Percentiles rank a stretch among this genome's conserved stretches.
These are phyloP conservation scores for Protonemura montana DNA, from an alignment of 2,888 invertebrate genomes.

Conservation along the genomic window DNA sequence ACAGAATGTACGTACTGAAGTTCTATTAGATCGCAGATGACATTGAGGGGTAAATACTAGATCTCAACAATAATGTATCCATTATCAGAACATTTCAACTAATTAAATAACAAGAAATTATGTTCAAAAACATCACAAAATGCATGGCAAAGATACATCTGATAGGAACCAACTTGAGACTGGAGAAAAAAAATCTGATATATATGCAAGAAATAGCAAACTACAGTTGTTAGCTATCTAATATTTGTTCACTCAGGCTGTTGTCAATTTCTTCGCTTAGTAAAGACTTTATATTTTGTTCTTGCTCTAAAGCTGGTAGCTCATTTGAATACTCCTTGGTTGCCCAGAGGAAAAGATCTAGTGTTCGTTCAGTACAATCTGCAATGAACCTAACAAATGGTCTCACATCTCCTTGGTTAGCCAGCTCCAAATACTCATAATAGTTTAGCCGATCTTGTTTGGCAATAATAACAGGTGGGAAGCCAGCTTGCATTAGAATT, in stretches of 20 bases:
- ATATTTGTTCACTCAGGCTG: neutral
- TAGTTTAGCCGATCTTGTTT: conserved; percentile 82
- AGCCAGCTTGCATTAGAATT: conserved; percentile 93
- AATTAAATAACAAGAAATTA: too few species aligned
- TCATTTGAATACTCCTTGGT: conserved; percentile 69
- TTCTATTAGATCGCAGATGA: too few species aligned
- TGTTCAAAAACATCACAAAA: neutral
- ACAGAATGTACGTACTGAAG: too few species aligned
- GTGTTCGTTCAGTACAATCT: conserved; percentile 86
- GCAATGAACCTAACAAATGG: conserved; percentile 97
- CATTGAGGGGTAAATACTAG: too few species aligned
- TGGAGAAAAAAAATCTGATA: neutral
- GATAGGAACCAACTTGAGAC: neutral
- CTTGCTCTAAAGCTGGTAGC: conserved; percentile 51
- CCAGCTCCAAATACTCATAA: conserved; percentile 88
- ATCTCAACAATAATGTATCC: neutral
- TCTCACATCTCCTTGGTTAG: conserved; percentile 92
- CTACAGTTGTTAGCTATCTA: neutral
- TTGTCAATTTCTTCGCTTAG: conserved; percentile 15
- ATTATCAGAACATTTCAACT: neutral
- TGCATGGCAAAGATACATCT: neutral
- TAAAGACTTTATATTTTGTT: conserved; percentile 28
- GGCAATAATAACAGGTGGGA: conserved; percentile 93
- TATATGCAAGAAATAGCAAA: neutral
- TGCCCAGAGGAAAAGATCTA: conserved; percentile 87